Conservation (phyloP, 2,113 vertebrate species). For the Thomomys bottae region DNA sequence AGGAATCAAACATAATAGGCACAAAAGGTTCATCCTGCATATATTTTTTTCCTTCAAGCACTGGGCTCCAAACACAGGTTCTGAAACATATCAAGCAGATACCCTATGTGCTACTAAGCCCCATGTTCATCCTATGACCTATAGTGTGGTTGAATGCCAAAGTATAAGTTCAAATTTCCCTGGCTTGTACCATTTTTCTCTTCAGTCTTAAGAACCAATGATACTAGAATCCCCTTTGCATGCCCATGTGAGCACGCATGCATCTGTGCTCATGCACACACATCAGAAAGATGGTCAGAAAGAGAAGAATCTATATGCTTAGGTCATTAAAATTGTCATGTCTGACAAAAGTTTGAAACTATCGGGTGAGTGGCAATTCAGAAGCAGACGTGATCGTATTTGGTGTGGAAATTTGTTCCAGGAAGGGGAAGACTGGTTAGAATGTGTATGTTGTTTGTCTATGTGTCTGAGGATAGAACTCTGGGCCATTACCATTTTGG, state of each 20-base stretch:
- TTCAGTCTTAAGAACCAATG: not conserved
- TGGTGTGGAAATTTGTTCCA: not conserved
- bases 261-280: not conserved
- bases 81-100: not conserved
- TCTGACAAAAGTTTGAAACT: not conserved
- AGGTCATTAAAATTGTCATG: not conserved
- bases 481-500: no score
- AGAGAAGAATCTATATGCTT: not conserved
- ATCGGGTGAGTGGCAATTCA: not conserved
- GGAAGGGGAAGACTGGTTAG: not conserved
- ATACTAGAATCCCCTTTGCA: fast-evolving
- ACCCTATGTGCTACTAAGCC: not conserved
- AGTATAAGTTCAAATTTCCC: not conserved
- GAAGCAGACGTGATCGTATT: not conserved
- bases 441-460: not conserved
- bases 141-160: not conserved
- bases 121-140: not conserved
- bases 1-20: not conserved
- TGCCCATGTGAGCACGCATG: no score
- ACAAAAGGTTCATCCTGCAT: not conserved
- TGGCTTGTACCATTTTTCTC: not conserved
- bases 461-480: no score
- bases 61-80: not conserved
- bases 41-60: no score
- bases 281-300: not conserved